Evolutionary conservation across 2,888 invertebrate species (phyloP), one percentile per base, ranked within the genome.

Genomic region (Trisateles emortualis): DNA sequence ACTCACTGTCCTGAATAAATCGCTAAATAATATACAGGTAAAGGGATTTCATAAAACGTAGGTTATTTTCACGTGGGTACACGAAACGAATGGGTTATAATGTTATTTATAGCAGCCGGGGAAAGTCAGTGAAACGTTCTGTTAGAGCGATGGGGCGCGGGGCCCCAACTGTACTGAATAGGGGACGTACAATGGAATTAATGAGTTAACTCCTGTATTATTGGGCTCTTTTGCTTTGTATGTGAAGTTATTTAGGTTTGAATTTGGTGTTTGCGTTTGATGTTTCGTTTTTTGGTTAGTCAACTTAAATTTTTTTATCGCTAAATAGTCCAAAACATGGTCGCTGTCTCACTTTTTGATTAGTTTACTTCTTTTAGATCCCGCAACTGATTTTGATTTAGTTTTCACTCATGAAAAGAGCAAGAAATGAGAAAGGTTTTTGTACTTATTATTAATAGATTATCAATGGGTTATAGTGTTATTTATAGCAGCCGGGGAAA

Each of bases 41-140:
- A 54, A 56, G 50, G 35, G 32, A 44, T 51, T 69, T 49, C 40
- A 55, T 64, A 55, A 43, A 45, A 42, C 38, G 17, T 2, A 22
- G 39, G 35, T 10, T 38, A 49, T 44, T 56, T 60, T 49, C 56
- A 42, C 48, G 33, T 58, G 54, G 36, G 19, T 43, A 43, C 30
- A 32, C 38, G 35, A 36, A 46, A 52, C 52, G 30, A 52, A 52
- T 52, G 35, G 24, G 52, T 29, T 52, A 9, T 41, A 11, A 22
- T 14, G 13, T 30, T 47, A 52, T 52, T 47, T 47, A 52, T 52
- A 42, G 47, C 39, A 13, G 19, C 14, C 30, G 33, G 29, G 40
- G 43, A 40, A 35, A 41, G 30, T 39, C 30, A 44, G 40, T 44
- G 19, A 32, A 39, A 38, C 32, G 47, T 17, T 2, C 40, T 11